Evolutionary conservation across 2,888 invertebrate genomes (phyloP).

Genomic region (Seira sanloemensis): DNA sequence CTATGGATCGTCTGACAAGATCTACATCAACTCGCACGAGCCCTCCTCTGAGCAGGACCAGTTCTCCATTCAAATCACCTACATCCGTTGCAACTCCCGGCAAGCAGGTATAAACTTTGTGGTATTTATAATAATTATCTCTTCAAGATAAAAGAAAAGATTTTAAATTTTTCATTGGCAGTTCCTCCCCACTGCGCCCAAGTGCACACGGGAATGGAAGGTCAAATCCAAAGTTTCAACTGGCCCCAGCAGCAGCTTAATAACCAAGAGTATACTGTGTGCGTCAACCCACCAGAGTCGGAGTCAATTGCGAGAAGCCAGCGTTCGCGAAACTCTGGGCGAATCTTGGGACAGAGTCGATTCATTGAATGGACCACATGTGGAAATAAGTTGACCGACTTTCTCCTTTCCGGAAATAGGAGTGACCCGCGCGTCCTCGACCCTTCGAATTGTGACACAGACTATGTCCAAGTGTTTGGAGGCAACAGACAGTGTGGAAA

Average conservation of each 20-base stretch:
- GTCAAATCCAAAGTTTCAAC: constrained; percentile 42
- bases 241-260: constrained; percentile 53
- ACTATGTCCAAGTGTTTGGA: constrained; percentile 51
- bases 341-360: not conserved
- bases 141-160: not conserved
- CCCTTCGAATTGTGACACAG: not conserved
- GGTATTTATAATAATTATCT: not conserved
- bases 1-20: constrained; percentile 37
- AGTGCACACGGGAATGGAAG: not conserved
- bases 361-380: constrained; percentile 31
- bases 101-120: too few species aligned
- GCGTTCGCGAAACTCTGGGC: not conserved
- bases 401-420: constrained; percentile 39
- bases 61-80: constrained; percentile 38
- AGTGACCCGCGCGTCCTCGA: not conserved
- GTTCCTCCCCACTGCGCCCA: constrained; percentile 52
- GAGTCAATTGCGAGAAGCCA: not conserved
- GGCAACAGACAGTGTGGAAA: constrained; percentile 53
- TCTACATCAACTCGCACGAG: constrained; percentile 16
- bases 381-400: constrained; percentile 11
- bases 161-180: not conserved
- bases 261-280: constrained; percentile 44
- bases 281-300: constrained; percentile 17
- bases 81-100: constrained; percentile 34
- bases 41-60: not conserved